Conservation (phyloP, 2,888 invertebrate genomes). For the Liopterus haemorrhoidalis region DNA sequence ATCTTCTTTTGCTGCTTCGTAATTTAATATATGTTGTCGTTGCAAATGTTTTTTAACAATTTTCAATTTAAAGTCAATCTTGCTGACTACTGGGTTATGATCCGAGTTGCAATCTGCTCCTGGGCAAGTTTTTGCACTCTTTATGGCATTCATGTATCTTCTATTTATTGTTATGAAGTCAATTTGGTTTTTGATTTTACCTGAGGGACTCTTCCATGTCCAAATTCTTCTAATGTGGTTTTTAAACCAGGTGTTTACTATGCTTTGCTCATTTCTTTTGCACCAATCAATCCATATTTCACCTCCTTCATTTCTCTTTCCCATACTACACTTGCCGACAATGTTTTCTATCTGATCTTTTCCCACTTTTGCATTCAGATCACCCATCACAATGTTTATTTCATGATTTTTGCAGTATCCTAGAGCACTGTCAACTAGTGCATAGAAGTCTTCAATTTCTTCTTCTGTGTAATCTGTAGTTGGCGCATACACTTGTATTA, state of each 20-base stretch:
- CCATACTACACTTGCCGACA: conserved; percentile 1
- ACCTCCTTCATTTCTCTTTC: conserved; percentile 4
- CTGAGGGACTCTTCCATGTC: conserved; percentile 8
- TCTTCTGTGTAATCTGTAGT: not conserved
- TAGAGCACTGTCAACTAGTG: no score
- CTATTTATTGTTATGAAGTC: conserved; percentile 6
- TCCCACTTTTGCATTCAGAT: conserved; percentile 9
- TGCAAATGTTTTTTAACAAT: not conserved
- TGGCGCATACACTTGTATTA: conserved; percentile 1
- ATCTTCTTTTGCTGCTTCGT: not conserved
- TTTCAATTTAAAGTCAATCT: not conserved
- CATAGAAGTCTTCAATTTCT: not conserved
- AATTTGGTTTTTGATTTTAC: conserved; percentile 9
- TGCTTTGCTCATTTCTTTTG: conserved; percentile 1
- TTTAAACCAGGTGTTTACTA: conserved; percentile 9
- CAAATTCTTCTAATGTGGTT: not conserved
- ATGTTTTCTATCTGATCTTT: not conserved
- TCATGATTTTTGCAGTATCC: no score
- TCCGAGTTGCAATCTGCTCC: conserved; percentile 1
- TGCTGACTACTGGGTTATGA: not conserved
- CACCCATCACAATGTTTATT: conserved; percentile 5
- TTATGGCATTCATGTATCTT: conserved; percentile 4
- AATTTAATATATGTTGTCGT: not conserved
- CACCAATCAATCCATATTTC: conserved; percentile 8
- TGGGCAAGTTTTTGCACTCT: conserved; percentile 1